Base-by-base conservation (phyloP, 2,113 vertebrate species). In the Toxotes chatareus region DNA sequence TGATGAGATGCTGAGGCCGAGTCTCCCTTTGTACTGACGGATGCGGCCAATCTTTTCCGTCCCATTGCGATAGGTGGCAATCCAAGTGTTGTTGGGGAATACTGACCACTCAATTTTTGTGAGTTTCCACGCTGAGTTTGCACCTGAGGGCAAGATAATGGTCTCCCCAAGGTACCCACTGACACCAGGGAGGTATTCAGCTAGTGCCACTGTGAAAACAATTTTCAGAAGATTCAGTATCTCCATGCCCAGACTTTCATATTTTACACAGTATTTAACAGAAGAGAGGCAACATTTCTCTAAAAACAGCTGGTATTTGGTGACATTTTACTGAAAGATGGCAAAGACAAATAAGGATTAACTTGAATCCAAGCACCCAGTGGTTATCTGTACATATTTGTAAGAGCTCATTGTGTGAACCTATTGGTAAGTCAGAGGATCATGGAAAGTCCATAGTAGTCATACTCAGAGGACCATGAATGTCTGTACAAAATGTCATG, bases 41-140 rank as follows among this genome's bases (percentile, higher is more conserved):
- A 82, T 0, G 4, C 14, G 23, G 0, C 67, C 0, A 0, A 12
- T 3, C 0, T 34, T 67, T 2, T 0, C 0, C 0, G 0, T 0
- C 0, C 0, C 1, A 0, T 0, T 0, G 0, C 0, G 2, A 8
- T n/a, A 70, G 0, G 70, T 82, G 4, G 90, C 91, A 0, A 95
- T 93, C 47, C 1, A 89, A 0, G 92, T 95, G 10, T 0, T 51
- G 87, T 95, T 94, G 2, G 2, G 0, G 0, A 70, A 89, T 23
- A 93, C 70, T 5, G 84, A 89, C 93, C 94, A 95, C 1, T 74
- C 69, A 1, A 94, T 79, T 11, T 0, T 31, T 7, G 4, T 1
- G 1, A 92, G 70, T 0, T 0, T 13, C 87, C 75, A 73, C 0
- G 67, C 21, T 0, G 14, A 0, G 3, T 84, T 0, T 1, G 7